These are phyloP conservation scores for Papilio demoleus DNA, from an alignment of 2,888 invertebrate genomes.

Conservation along the genomic window DNA sequence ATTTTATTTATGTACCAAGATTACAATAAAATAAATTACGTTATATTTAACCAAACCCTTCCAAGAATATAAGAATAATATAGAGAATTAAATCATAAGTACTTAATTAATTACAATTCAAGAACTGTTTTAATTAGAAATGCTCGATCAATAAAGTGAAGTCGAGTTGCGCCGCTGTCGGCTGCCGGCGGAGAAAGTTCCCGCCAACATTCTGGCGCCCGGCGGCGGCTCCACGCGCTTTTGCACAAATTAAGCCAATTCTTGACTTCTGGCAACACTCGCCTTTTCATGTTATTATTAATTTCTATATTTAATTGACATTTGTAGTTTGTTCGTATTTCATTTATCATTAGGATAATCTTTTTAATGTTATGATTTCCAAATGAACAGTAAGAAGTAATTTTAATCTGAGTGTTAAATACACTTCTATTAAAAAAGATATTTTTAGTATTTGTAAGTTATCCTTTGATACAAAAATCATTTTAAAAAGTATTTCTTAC, in stretches of 20 bases:
- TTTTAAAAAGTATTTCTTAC: background rate
- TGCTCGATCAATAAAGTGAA: slow-evolving; percentile 34
- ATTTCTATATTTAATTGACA: slow-evolving; percentile 3
- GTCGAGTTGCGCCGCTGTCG: slow-evolving; percentile 12
- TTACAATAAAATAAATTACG: too few species aligned
- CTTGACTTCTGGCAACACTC: slow-evolving; percentile 56
- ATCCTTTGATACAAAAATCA: background rate
- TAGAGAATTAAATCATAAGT: slow-evolving; percentile 9
- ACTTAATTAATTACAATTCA: background rate
- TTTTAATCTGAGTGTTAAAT: too few species aligned
- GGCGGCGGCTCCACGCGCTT: slow-evolving; percentile 45
- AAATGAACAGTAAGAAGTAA: too few species aligned
- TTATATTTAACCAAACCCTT: too few species aligned
- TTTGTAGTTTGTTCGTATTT: background rate
- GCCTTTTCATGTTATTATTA: slow-evolving; percentile 1
- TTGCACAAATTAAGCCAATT: slow-evolving; percentile 71
- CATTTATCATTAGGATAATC: too few species aligned
- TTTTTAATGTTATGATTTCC: too few species aligned
- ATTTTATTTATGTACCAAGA: too few species aligned
- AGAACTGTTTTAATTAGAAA: slow-evolving; percentile 37
- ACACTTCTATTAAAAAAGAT: too few species aligned
- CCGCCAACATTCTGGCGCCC: slow-evolving; percentile 51
- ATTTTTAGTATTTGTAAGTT: too few species aligned
- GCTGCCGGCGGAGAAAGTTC: slow-evolving; percentile 9
- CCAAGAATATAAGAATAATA: background rate